These are phyloP conservation scores for Phacellophora camtschatica DNA, from an alignment of 30 jellyfish, hydroid and myxozoan genomes.

Conservation along the genomic window DNA sequence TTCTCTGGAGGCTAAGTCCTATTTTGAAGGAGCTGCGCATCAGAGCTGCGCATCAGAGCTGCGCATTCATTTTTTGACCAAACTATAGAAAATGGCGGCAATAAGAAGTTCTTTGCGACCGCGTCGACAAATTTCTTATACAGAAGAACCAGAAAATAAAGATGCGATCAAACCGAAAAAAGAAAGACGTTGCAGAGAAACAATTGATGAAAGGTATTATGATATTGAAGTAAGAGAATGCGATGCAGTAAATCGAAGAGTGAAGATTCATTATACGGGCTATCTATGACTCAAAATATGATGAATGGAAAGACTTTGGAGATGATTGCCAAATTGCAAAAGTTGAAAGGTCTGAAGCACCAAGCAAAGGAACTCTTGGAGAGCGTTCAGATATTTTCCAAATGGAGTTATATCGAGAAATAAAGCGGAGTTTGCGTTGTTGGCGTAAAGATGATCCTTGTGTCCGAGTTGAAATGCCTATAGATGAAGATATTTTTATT, in stretches of 20 bases:
- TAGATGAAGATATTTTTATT: neutral
- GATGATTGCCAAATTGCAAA: constrained; percentile 14
- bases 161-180: neutral
- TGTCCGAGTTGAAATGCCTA: neutral
- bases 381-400: neutral
- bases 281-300: neutral
- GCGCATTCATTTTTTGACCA: too few species aligned
- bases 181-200: too few species aligned
- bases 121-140: too few species aligned
- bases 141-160: neutral
- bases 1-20: too few species aligned
- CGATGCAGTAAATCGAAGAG: neutral
- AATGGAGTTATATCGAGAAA: neutral
- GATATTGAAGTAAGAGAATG: neutral
- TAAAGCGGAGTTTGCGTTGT: neutral
- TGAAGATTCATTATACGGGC: neutral
- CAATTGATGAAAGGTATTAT: neutral
- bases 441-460: constrained; percentile 15
- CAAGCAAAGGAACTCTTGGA: neutral
- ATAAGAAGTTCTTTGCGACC: too few species aligned
- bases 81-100: too few species aligned
- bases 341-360: neutral
- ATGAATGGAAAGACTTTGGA: neutral
- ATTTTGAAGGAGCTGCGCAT: too few species aligned
- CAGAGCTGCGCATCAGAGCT: too few species aligned